A percentile compares a stretch with the other conserved stretches of the same genome.
Conservation (phyloP, 2,888 invertebrate species). For the Volucella zonaria region DNA sequence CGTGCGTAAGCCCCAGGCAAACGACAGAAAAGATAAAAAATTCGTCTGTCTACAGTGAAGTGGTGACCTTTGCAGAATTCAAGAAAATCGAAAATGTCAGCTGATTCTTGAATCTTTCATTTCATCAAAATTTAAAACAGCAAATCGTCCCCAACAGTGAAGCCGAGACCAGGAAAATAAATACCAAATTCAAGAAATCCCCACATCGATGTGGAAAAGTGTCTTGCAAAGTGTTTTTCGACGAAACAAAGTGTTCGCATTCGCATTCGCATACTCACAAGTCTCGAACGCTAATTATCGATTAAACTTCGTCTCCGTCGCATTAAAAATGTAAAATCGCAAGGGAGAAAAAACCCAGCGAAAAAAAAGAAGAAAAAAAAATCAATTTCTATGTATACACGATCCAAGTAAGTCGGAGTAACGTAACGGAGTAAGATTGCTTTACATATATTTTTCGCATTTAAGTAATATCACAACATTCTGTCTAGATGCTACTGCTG, state of each 20-base stretch:
- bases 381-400: conserved; percentile 64
- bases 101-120: neutral
- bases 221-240: conserved; percentile 65
- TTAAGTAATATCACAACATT: neutral
- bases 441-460: conserved; percentile 8
- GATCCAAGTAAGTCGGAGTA: conserved; percentile 49
- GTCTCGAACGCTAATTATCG: conserved; percentile 56
- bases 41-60: conserved; percentile 8
- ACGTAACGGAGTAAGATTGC: conserved; percentile 29
- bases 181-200: conserved; percentile 3
- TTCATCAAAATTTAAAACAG: conserved; percentile 29
- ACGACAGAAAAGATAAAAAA: conserved; percentile 10
- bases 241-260: conserved; percentile 34
- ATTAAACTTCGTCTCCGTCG: conserved; percentile 64
- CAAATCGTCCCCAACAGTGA: neutral
- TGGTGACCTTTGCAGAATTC: conserved; percentile 34
- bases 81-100: conserved; percentile 41
- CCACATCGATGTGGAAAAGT: conserved; percentile 37
- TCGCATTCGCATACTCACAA: conserved; percentile 13
- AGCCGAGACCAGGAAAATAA: conserved; percentile 11
- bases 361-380: conserved; percentile 33
- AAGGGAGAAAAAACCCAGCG: no score
- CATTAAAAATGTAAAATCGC: conserved; percentile 59
- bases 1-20: conserved; percentile 30
- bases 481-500: no score